Evolutionary conservation across 1,140 invertebrate genomes (phyloP), one percentile per base, ranked within the genome.

Genomic region (Drosophila sulfurigaster): DNA sequence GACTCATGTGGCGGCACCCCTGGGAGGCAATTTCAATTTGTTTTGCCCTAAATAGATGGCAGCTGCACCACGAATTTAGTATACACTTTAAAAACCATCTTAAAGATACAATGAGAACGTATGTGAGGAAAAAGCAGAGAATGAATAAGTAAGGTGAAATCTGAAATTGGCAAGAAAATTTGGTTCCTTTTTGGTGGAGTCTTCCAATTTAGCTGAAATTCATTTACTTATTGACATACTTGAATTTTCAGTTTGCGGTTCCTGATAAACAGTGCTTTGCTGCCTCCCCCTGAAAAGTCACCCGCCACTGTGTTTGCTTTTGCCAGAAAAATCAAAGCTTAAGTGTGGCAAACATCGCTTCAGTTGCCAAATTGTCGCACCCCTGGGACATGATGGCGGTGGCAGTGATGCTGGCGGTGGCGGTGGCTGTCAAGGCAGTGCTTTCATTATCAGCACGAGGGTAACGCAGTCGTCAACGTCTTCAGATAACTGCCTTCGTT

Each of bases 221-320:
- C 68, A 86, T 86, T 87, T 82, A 87, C 82, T 73, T 86, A 82
- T 79, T 82, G 79, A 82, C 82, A 81, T 83, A 83, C 64, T 63
- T 52, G 48, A 67, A 83, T 75, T 75, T 77, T 69, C 68, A 48
- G 56, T 66, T 25, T 74, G 81, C 71, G 72, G 51, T 68, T 59
- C 35, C 57, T 70, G 80, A 82, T 82, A 82, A 82, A 60, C 48
- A 65, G 60, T 65, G 57, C 11, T n/a, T 28, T 5, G 1, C 13
- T 1, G 1, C 0, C 28, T 28, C 30, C 30, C 30, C 30, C 28
- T 56, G 10, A 52, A 10, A 11, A 43, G 25, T 65, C 10, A 16
- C 13, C 7, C 13, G 45, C 8, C 4, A 35, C 41, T 51, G 49
- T 56, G 49, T 56, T 57, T 62, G 43, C 60, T 70, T 69, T 70